A percentile compares a stretch with the other conserved stretches of the same genome.
Evolutionary conservation across 2,113 vertebrate genomes (phyloP).

Genomic region (Hippopotamus amphibius): DNA sequence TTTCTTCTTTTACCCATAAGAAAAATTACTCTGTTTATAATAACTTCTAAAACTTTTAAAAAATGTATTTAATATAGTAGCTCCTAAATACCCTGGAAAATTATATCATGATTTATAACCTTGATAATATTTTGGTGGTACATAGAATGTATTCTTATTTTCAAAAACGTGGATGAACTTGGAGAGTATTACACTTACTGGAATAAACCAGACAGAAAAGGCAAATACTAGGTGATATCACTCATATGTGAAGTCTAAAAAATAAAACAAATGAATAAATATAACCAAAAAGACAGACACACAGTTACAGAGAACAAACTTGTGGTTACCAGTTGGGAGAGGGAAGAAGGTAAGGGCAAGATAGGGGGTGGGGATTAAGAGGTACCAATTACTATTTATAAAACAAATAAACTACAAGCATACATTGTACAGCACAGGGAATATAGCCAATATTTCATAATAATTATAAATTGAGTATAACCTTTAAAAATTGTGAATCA

Average conservation of each 20-base stretch:
- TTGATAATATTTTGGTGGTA: background rate
- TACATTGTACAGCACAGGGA: background rate
- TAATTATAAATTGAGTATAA: background rate
- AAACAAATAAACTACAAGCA: background rate
- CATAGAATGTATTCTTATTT: background rate
- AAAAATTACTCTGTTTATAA: background rate
- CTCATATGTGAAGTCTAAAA: background rate
- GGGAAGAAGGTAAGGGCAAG: background rate
- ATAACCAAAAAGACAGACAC: background rate
- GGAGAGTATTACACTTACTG: background rate
- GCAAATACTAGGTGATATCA: background rate
- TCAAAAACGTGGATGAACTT: background rate
- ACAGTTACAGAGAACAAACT: background rate
- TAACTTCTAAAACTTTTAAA: background rate
- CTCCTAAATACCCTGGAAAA: background rate
- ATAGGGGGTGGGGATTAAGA: accelerated
- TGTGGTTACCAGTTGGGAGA: accelerated
- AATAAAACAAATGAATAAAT: background rate
- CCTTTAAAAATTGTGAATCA: no score
- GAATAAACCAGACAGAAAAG: background rate
- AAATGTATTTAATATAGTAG: background rate
- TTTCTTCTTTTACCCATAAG: background rate
- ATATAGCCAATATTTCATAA: background rate
- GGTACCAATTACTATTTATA: background rate
- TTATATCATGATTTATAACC: background rate